Base-by-base conservation (phyloP, 2,888 invertebrate species). In the Mythimna lalbum region DNA sequence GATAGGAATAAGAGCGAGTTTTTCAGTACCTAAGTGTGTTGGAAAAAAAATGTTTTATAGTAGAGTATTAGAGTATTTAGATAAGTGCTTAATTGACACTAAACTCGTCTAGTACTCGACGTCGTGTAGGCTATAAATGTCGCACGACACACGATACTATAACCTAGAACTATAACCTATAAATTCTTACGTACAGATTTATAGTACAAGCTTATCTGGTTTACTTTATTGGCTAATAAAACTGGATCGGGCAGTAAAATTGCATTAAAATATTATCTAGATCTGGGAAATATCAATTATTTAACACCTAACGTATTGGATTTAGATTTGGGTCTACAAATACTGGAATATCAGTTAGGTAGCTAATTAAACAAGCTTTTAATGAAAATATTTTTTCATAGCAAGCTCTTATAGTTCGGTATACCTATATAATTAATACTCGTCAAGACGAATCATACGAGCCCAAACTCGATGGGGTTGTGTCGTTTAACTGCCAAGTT, bases 151-250 rank as follows among this genome's bases (percentile, higher is more conserved):
- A 21, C 27, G 49, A 53, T 39, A 36, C 27, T 62, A 52, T n/a
- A 27, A 21, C n/a, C 47, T 33, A 47, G 19, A 47, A 9, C n/a
- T n/a, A n/a, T n/a, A n/a, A 17, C 53, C n/a, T n/a, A 36, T 55
- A 55, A 75, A 53, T 50, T 53, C 1, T 9, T n/a, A 6, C n/a
- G 19, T 43, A 12, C 27, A 27, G 43, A 80, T 75, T 63, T 63
- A 67, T 59, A 10, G 61, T 31, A n/a, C n/a, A 23, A 19, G 27
- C 43, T 52, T 50, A 55, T 39, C 23, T 39, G 23, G n/a, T 59
- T 53, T 23, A 43, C 21, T 63, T 75, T 80, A 75, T 59, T 33
- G n/a, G n/a, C 4, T 36, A 7, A 56, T 64, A 19, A 73, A 63
- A 60, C 52, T 49, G 19, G 12, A 53, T 31, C 27, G 9, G 21